phyloP scores from a whole-genome alignment of 1,140 invertebrate species.

The Tribolium madens region DNA sequence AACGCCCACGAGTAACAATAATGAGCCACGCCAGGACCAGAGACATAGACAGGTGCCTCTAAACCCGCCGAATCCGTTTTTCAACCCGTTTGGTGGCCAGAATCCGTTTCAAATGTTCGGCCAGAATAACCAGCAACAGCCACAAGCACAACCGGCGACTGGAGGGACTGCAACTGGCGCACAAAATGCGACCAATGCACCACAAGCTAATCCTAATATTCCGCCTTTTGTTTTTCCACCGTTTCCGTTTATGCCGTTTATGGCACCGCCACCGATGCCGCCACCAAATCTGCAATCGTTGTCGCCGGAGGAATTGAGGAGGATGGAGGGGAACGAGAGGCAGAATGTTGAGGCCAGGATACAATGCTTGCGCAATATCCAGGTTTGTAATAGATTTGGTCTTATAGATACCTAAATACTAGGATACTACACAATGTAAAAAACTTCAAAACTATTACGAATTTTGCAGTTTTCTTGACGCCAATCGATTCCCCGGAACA shows the following conservation, averaged over 20 bases:
- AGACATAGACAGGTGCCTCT: constrained; percentile 61
- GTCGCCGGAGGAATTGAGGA: constrained; percentile 84
- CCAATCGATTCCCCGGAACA: too few species aligned
- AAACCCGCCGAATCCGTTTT: constrained; percentile 54
- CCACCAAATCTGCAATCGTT: constrained; percentile 82
- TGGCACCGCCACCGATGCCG: constrained; percentile 79
- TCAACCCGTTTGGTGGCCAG: constrained; percentile 54
- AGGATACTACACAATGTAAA: too few species aligned
- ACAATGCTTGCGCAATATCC: constrained; percentile 85
- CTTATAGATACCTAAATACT: too few species aligned
- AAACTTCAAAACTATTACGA: too few species aligned
- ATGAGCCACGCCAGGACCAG: constrained; percentile 63
- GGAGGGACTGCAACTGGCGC: constrained; percentile 47
- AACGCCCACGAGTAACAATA: constrained; percentile 68
- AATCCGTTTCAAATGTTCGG: constrained; percentile 58
- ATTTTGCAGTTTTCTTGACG: too few species aligned
- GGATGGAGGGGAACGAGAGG: constrained; percentile 90
- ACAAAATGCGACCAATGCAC: constrained; percentile 30
- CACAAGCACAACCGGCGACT: constrained; percentile 38
- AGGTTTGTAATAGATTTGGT: constrained; percentile 62
- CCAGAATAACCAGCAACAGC: constrained; percentile 40
- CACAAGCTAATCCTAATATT: constrained; percentile 54
- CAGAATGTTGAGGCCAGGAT: constrained; percentile 91
- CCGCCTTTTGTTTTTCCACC: constrained; percentile 71
- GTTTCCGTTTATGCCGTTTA: constrained; percentile 71